Evolutionary conservation across 2,113 vertebrate genomes (phyloP).

Genomic region (Gallinago media): DNA sequence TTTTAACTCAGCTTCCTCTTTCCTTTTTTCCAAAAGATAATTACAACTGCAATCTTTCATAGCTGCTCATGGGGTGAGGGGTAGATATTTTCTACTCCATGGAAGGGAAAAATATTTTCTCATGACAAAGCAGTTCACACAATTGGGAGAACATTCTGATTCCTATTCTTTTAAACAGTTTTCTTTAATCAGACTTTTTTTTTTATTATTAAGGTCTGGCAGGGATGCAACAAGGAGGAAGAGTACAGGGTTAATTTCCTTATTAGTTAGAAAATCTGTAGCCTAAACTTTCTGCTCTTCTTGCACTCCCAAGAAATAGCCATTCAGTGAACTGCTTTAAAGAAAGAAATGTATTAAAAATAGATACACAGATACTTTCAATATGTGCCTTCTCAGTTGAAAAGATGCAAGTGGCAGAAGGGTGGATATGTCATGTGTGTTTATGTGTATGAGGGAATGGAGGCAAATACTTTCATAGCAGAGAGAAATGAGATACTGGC

Average conservation of each 20-base stretch:
- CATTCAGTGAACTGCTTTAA: neutral
- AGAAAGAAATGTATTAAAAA: neutral
- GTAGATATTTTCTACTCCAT: neutral
- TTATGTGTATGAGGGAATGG: neutral
- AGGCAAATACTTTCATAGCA: neutral
- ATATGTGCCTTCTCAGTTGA: neutral
- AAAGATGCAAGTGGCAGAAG: neutral
- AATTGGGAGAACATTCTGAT: neutral
- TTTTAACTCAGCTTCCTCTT: neutral
- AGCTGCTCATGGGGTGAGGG: neutral
- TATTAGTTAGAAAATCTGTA: neutral
- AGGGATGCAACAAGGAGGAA: neutral
- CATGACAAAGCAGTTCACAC: neutral
- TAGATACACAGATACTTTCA: neutral
- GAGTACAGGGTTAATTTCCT: neutral
- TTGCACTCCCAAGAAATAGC: neutral
- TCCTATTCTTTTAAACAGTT: neutral
- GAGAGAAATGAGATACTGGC: neutral
- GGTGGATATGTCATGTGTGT: neutral
- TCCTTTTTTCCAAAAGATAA: neutral
- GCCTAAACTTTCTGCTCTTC: neutral
- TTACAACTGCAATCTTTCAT: neutral
- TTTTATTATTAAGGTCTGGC: neutral
- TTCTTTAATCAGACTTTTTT: neutral
- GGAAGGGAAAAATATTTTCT: neutral